These are phyloP conservation scores for Odocoileus hemionus DNA, from an alignment of 2,113 vertebrate genomes.

Conservation along the genomic window DNA sequence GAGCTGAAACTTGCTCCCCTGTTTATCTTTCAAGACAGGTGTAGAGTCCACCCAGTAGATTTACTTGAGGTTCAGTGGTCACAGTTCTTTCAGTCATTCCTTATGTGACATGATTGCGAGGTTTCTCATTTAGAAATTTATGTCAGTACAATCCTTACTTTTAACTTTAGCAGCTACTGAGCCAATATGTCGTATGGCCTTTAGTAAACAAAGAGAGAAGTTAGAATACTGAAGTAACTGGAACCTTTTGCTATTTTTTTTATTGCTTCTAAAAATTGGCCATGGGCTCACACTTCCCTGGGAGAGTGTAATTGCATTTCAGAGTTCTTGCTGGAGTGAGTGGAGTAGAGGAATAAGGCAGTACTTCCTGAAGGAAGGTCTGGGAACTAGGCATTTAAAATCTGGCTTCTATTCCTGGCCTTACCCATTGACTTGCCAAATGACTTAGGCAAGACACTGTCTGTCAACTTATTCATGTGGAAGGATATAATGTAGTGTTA, in stretches of 20 bases:
- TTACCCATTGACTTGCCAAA: background rate
- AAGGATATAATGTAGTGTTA: background rate
- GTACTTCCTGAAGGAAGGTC: background rate
- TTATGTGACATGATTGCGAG: background rate
- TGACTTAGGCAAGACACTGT: background rate
- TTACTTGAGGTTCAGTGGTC: background rate
- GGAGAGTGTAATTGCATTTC: background rate
- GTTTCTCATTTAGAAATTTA: constrained; percentile 17
- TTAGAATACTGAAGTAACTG: background rate
- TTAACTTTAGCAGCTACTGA: background rate
- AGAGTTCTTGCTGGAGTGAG: background rate
- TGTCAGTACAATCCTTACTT: background rate
- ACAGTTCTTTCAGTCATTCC: background rate
- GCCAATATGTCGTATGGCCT: background rate
- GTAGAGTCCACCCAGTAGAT: background rate
- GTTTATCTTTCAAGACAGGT: background rate
- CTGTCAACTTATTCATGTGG: background rate
- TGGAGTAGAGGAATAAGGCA: background rate
- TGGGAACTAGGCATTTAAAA: background rate
- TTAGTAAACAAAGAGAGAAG: background rate
- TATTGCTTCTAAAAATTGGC: background rate
- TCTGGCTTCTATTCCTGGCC: background rate
- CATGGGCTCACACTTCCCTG: background rate
- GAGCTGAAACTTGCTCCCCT: constrained; percentile 3
- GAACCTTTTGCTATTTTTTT: background rate